Percentiles rank a stretch among this genome's conserved stretches.
Conservation (phyloP, 2,797 vertebrate genomes). For the Mycteria americana region DNA sequence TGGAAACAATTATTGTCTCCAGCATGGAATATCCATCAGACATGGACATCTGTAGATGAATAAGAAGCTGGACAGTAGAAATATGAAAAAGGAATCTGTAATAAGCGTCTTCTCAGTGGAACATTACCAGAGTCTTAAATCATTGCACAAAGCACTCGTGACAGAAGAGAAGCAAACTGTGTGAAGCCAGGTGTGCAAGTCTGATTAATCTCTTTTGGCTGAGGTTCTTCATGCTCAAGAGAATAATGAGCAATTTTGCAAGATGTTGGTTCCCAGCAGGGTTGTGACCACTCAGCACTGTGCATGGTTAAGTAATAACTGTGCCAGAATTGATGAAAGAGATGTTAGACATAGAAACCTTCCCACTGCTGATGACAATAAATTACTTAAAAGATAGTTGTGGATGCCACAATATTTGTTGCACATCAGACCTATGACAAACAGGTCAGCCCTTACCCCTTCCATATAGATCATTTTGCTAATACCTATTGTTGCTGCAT, state of each 20-base stretch:
- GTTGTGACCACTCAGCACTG: not conserved
- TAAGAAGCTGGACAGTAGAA: not conserved
- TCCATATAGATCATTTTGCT: not conserved
- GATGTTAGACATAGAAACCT: not conserved
- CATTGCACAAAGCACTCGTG: not conserved
- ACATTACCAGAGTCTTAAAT: not conserved
- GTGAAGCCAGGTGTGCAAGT: conserved; percentile 3
- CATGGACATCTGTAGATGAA: not conserved
- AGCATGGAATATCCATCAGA: not conserved
- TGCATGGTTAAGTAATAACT: not conserved
- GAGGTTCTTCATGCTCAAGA: conserved; percentile 15
- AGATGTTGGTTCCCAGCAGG: not conserved
- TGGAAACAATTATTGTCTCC: not conserved
- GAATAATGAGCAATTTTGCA: conserved; percentile 30
- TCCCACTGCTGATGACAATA: not conserved
- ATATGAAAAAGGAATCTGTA: not conserved
- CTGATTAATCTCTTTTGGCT: conserved; percentile 31
- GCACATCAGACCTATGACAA: not conserved
- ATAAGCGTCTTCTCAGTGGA: not conserved
- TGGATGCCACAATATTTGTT: not conserved
- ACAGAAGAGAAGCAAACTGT: not conserved
- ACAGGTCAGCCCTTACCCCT: not conserved
- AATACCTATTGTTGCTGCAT: not conserved
- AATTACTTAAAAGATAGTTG: not conserved
- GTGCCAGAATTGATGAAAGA: not conserved